Base-by-base conservation (phyloP, 2,113 vertebrate species). In the Petromus typicus region DNA sequence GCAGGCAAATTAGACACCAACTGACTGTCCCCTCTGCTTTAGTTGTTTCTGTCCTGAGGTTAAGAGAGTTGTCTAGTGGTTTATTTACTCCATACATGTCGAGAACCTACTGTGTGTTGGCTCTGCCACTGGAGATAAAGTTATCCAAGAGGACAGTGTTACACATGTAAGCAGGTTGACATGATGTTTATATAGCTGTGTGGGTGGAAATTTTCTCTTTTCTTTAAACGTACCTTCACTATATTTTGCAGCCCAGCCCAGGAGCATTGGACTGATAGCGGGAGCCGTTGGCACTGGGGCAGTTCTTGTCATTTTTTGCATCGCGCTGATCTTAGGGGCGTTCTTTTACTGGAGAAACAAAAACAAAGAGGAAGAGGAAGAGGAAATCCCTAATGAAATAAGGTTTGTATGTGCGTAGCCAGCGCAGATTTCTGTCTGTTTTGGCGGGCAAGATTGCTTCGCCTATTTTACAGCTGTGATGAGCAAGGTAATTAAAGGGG, bases 361-460 rank as follows among this genome's bases (percentile, higher is more conserved):
- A 98, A 99, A 99, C 97, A 99, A 99, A 98, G 99, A 99, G 71
- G 99, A 99, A 9, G 99, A 99, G 32, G 99, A 99, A 34, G 99
- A 99, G 83, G 99, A 99, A 97, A 99, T 99, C 94, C 99, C 99
- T 79, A 99, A 99, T 89, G 99, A 99, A 98, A 99, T 99, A 99
- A 99, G 99, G 99, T 99, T 97, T 97, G 97, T 34, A 5, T 63
- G 16, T 81, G 8, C 16, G n/a, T 71, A 51, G 32, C 43, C 32
- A 43, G 1, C 78, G 27, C 92, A 9, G 69, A 14, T 84, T 76
- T 94, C 43, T 86, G 0, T 81, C 91, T 14, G 63, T 71, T 89
- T 82, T 56, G n/a, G 23, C 5, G 89, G 37, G 87, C n/a, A 81
- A 66, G 32, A 48, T 73, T 85, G 95, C 27, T 89, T 81, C 80